A percentile compares a stretch with the other conserved stretches of the same genome.
Evolutionary conservation across 2,888 invertebrate genomes (phyloP).

Genomic region (Cheilosia impressa): DNA sequence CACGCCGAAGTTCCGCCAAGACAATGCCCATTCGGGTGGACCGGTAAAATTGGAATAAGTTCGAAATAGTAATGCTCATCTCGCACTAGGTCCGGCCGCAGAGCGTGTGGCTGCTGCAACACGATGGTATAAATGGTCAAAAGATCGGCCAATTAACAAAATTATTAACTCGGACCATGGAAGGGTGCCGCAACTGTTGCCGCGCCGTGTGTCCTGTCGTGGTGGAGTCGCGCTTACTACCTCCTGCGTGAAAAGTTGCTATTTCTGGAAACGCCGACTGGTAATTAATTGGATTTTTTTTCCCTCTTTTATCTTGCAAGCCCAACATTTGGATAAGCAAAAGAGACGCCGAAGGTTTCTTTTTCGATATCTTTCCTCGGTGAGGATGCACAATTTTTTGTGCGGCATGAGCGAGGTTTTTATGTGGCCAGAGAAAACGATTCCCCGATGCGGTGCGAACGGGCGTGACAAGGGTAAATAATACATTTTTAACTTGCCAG

Average conservation of each 20-base stretch:
- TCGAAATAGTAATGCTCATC: slow-evolving; percentile 6
- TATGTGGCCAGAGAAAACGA: slow-evolving; percentile 35
- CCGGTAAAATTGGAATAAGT: slow-evolving; percentile 22
- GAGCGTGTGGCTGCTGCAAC: slow-evolving; percentile 9
- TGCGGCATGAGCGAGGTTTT: slow-evolving; percentile 8
- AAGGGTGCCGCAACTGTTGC: slow-evolving; percentile 36
- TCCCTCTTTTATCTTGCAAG: slow-evolving; percentile 6
- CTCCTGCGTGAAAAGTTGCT: slow-evolving; percentile 60
- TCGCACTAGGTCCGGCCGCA: not conserved
- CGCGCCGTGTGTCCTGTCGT: not conserved
- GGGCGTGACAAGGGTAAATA: slow-evolving; percentile 54
- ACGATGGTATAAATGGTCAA: slow-evolving; percentile 44
- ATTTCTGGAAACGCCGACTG: slow-evolving; percentile 61
- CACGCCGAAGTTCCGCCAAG: slow-evolving; percentile 4
- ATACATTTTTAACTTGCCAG: slow-evolving; percentile 13
- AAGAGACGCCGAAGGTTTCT: slow-evolving; percentile 52
- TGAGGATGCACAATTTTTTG: not conserved
- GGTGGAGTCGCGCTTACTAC: slow-evolving; percentile 1
- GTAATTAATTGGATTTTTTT: slow-evolving; percentile 68
- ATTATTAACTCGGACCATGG: slow-evolving; percentile 64
- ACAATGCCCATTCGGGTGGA: slow-evolving; percentile 6
- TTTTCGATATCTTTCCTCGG: slow-evolving; percentile 34
- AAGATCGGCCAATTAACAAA: slow-evolving; percentile 64
- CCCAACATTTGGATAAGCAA: slow-evolving; percentile 4
- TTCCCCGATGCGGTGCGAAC: slow-evolving; percentile 27